A percentile compares a stretch with the other conserved stretches of the same genome.
Evolutionary conservation across 37 sponge, comb jelly and placozoan genomes (phyloP).

Genomic region (Petrosia ficiformis): DNA sequence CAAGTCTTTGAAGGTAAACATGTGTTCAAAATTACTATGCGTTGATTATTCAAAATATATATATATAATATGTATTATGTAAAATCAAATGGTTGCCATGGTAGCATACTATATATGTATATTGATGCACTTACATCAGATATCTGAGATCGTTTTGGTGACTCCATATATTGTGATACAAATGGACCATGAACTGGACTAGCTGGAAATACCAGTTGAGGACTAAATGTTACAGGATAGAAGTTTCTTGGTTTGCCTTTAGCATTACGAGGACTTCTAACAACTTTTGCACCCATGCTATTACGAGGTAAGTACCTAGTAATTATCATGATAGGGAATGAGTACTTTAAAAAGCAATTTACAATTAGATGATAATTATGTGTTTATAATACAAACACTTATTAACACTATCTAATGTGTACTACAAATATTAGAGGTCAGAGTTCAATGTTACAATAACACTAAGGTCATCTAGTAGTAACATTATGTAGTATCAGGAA

Average conservation of each 20-base stretch:
- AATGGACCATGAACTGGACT: conserved; percentile 6
- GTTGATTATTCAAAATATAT: no score
- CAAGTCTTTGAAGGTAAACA: no score
- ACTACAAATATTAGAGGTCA: no score
- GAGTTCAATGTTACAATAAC: no score
- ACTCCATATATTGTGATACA: background rate
- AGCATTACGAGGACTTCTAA: background rate
- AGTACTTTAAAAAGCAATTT: conserved; percentile 1
- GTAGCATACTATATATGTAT: no score
- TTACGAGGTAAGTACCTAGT: conserved; percentile 46
- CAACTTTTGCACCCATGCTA: conserved; percentile 60
- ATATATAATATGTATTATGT: no score
- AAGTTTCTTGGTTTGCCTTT: background rate
- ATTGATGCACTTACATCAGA: conserved; percentile 1
- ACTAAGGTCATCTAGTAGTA: no score
- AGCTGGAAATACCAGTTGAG: conserved; percentile 4
- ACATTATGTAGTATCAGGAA: no score
- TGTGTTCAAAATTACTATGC: no score
- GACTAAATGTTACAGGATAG: background rate
- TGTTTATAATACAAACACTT: background rate
- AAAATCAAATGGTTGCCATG: no score
- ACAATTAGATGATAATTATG: conserved; percentile 4
- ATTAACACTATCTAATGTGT: no score
- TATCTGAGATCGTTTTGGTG: conserved; percentile 1
- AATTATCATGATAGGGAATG: background rate